Conservation (phyloP, 2,797 vertebrate genomes). For the Pelobates cultripes region DNA sequence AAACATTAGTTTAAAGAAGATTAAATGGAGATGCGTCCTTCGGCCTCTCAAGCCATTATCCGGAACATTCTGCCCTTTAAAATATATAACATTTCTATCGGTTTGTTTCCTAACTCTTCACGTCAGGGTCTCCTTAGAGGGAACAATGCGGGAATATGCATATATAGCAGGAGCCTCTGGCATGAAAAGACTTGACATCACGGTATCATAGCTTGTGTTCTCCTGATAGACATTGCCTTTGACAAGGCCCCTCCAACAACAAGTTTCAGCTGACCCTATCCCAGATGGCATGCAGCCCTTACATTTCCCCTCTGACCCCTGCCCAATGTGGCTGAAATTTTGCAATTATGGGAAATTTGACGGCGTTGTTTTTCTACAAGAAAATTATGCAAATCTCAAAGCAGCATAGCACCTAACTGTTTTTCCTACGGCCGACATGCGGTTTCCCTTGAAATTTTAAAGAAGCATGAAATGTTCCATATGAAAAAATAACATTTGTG, state of each 20-base stretch:
- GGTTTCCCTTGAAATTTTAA: conserved; percentile 1
- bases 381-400: conserved; percentile 75
- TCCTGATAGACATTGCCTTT: conserved; percentile 63
- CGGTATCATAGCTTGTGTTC: conserved; percentile 19
- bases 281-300: conserved; percentile 80
- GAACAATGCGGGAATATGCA: too few species aligned
- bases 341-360: conserved; percentile 89
- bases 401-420: neutral
- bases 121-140: too few species aligned
- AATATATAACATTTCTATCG: too few species aligned
- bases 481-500: conserved; percentile 34
- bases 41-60: too few species aligned
- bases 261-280: conserved; percentile 74
- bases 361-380: conserved; percentile 84
- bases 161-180: conserved; percentile 6
- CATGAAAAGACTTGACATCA: conserved; percentile 35
- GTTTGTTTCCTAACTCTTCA: too few species aligned
- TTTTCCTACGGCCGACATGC: conserved; percentile 14
- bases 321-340: conserved; percentile 73
- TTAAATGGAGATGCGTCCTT: too few species aligned
- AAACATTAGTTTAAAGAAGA: too few species aligned
- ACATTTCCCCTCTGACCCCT: conserved; percentile 65
- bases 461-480: neutral
- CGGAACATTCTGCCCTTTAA: too few species aligned
- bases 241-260: conserved; percentile 64